A percentile compares a stretch with the other conserved stretches of the same genome.
Evolutionary conservation across 2,888 invertebrate genomes (phyloP).

Genomic region (Hofmannophila pseudospretella): DNA sequence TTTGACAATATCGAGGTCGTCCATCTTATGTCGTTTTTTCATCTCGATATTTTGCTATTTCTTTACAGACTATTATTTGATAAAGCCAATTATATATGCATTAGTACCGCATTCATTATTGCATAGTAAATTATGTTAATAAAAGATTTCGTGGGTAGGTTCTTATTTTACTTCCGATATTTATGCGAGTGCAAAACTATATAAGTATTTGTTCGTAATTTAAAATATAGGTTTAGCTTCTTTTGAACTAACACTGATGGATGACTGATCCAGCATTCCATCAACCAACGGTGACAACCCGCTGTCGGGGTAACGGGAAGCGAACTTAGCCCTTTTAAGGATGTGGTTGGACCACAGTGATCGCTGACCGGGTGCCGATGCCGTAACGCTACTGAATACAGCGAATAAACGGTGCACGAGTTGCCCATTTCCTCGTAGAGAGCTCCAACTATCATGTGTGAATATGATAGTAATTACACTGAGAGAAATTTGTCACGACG

Average conservation of each 20-base stretch:
- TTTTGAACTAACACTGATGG: too few species aligned
- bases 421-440: constrained; percentile 20
- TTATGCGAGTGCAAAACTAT: too few species aligned
- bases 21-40: constrained; percentile 11
- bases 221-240: too few species aligned
- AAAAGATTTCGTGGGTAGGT: too few species aligned
- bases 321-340: constrained; percentile 63
- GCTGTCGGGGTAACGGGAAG: constrained; percentile 57
- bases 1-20: constrained; percentile 27
- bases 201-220: too few species aligned
- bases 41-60: background rate
- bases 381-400: constrained; percentile 31
- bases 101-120: too few species aligned
- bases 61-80: too few species aligned
- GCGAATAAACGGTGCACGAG: constrained; percentile 40
- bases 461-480: constrained; percentile 24
- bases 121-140: too few species aligned
- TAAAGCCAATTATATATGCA: too few species aligned
- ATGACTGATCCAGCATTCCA: background rate
- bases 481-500: too few species aligned
- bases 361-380: constrained; percentile 20
- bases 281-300: constrained; percentile 50
- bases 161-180: too few species aligned
- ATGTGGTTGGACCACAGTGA: constrained; percentile 32
- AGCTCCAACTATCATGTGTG: constrained; percentile 18